Percentiles rank a stretch among this genome's conserved stretches.
These are phyloP conservation scores for Rhopalosiphum nymphaeae DNA, from an alignment of 2,888 invertebrate species.

Conservation along the genomic window DNA sequence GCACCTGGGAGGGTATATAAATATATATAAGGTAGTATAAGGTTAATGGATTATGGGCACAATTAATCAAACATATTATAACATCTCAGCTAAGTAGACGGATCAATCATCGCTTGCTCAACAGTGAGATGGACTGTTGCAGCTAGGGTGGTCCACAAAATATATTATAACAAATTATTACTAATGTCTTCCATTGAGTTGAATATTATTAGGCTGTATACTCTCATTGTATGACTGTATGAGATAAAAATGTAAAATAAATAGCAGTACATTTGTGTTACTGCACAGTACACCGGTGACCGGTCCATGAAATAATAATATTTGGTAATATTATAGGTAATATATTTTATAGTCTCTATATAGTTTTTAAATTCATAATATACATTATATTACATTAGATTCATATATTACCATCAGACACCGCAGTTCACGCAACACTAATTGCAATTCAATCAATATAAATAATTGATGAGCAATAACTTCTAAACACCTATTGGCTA, in stretches of 20 bases:
- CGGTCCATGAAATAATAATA: neutral
- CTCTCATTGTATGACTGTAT: neutral
- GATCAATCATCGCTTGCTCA: slow-evolving; percentile 41
- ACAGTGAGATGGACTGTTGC: neutral
- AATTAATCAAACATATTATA: slow-evolving; percentile 56
- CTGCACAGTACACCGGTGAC: neutral
- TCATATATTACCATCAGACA: neutral
- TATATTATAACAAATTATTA: slow-evolving; percentile 45
- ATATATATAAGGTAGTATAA: neutral
- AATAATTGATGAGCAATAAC: too few relatives aligned
- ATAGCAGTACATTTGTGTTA: slow-evolving; percentile 5
- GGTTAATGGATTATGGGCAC: slow-evolving; percentile 32
- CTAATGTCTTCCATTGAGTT: slow-evolving; percentile 25
- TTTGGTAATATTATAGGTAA: neutral
- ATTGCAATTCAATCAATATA: neutral
- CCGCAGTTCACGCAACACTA: neutral
- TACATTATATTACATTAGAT: too few relatives aligned
- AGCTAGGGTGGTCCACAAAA: slow-evolving; percentile 46
- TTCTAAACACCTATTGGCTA: neutral
- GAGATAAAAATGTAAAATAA: slow-evolving; percentile 15
- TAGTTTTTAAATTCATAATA: neutral
- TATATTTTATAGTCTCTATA: neutral
- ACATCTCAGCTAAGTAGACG: slow-evolving; percentile 44
- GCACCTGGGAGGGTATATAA: neutral
- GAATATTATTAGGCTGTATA: neutral